Evolutionary conservation across 2,888 invertebrate genomes (phyloP), one percentile per base, ranked within the genome.

Genomic region (Caenorhabditis japonica): DNA sequence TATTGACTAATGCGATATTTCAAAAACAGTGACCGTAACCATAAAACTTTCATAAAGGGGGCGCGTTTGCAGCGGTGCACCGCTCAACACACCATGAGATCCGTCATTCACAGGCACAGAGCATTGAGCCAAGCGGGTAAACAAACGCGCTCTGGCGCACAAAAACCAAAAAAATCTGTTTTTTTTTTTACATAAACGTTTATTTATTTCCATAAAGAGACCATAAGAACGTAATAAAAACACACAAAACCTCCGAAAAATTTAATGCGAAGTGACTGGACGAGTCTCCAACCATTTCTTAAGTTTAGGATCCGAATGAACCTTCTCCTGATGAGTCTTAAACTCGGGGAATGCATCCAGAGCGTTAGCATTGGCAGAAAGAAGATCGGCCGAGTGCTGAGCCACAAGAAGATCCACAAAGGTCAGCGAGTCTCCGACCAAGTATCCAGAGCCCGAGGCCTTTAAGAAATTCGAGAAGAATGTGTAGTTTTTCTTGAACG

Each of bases 341-440:
- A 75, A 27, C 44, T 76, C 61, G 3, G 81, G 83, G 51, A 76
- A 82, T 30, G 73, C 77, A 30, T 82, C 73, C 30, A 30, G 59
- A 38, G 76, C 51, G 8, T 55, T 44, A 17, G 82, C 70, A 17
- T 76, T 75, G 51, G 70, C 73, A 33, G 73, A 69, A 33, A 69
- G 51, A 23, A 81, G 59, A 23, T 77, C 75, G 5, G 77, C 64
- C 34, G 72, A 59, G 66, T 82, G 78, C 21, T 84, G 79, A 43
- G 83, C 79, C 39, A 84, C 27, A 8, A 78, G 70, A 21, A 85
- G 66, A 41, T 84, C 84, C 8, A 83, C 81, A 62, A 64, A 84
- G 36, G 84, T 80, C 43, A 82, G 44, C 3, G 71, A 71, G 47
- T 72, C 47, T 38, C 80, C 79, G 36, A 78, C 81, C 44, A 84